Base-by-base conservation (phyloP, 2,888 invertebrate species). In the Perdita meconis region DNA sequence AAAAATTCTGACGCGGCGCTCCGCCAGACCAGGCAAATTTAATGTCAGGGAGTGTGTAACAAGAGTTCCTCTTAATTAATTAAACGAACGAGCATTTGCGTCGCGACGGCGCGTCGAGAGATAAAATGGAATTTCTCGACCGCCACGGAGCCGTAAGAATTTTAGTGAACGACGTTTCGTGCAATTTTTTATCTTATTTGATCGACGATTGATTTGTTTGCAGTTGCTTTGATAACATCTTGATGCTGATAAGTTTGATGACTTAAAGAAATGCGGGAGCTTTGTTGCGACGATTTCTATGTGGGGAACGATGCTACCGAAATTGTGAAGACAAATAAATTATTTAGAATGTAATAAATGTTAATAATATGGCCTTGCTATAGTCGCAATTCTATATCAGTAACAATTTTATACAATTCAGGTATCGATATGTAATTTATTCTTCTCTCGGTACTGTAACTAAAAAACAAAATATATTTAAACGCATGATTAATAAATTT, bases 31-130 rank as follows among this genome's bases (percentile, higher is more conserved):
- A 51, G 22, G 30, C 38, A 13, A 61, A 56, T 53, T 59, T 65
- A 81, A 74, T 78, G 75, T 73, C 82, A 77, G 40, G 68, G 69
- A 38, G 68, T 26, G 44, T 38, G 60, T 61, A 57, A 76, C 72
- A 44, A 53, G 26, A 71, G 69, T 38, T 24, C 0, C 36, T 59
- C 51, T 40, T 84, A 80, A 82, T 84, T 85, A 82, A 73, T 82
- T 68, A 75, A 67, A 24, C 63, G 59, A 38, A 50, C 34, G 69
- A 53, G 57, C 65, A 67, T 61, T 73, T 66, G 65, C 36, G 57
- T 76, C 68, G 63, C 69, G 66, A 74, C 69, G 55, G 59, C 16
- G 34, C 22, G 57, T 50, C 19, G 40, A 40, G 40, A 40, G 73
- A 77, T 61, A 60, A 66, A 72, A 70, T 56, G 53, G 22, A 56